A percentile compares a stretch with the other conserved stretches of the same genome.
phyloP scores from a whole-genome alignment of 2,797 vertebrate genomes.

The Liasis olivaceus region DNA sequence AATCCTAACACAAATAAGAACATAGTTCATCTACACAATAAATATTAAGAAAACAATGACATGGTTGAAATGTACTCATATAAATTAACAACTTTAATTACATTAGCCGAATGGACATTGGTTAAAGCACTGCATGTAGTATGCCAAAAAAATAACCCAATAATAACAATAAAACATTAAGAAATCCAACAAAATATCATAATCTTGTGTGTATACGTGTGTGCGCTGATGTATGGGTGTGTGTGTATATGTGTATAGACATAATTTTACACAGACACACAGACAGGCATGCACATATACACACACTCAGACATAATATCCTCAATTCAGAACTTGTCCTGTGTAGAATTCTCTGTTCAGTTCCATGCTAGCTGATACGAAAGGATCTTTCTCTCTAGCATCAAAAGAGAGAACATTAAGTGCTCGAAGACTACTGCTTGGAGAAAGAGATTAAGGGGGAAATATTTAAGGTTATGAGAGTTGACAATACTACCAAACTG shows the following conservation, averaged over 20 bases:
- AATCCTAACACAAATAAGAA: slow-evolving; percentile 87
- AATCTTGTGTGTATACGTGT: slow-evolving; percentile 77
- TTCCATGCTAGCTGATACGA: neutral
- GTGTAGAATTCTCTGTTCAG: neutral
- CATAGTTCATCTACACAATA: slow-evolving; percentile 86
- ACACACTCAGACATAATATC: slow-evolving; percentile 66
- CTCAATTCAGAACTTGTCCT: slow-evolving; percentile 58
- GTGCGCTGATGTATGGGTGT: slow-evolving; percentile 5
- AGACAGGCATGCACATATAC: slow-evolving; percentile 46
- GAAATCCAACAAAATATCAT: slow-evolving; percentile 73
- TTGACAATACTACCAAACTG: neutral
- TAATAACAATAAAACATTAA: slow-evolving; percentile 73
- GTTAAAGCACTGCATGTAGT: slow-evolving; percentile 82
- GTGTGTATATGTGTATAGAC: slow-evolving; percentile 46
- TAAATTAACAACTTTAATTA: slow-evolving; percentile 89
- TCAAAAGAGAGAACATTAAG: neutral
- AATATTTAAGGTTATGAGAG: neutral
- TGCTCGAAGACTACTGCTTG: neutral
- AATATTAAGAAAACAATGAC: slow-evolving; percentile 88
- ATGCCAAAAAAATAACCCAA: slow-evolving; percentile 72
- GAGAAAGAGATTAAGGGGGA: neutral
- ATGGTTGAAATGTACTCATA: slow-evolving; percentile 86
- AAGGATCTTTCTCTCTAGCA: neutral
- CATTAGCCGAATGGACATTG: slow-evolving; percentile 82
- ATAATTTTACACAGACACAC: slow-evolving; percentile 43